These are phyloP conservation scores for Megalurothrips usitatus DNA, from an alignment of 2,888 invertebrate genomes.

Conservation along the genomic window DNA sequence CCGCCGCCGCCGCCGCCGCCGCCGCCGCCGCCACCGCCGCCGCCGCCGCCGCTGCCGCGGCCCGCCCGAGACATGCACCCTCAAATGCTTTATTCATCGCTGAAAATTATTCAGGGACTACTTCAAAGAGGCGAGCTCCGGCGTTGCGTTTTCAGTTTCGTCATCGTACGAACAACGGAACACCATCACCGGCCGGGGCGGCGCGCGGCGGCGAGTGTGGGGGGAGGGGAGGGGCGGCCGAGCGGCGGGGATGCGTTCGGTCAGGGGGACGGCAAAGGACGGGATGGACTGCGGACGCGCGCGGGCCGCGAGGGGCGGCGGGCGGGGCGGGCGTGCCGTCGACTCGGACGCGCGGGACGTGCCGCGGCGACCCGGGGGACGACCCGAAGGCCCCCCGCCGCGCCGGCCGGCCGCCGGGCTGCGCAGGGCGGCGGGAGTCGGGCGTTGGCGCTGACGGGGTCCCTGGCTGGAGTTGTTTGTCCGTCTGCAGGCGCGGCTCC, in stretches of 20 bases:
- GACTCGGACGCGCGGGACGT: background rate
- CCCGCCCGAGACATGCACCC: background rate
- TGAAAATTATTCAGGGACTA: conserved; percentile 28
- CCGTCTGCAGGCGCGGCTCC: too few relatives aligned
- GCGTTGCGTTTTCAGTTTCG: conserved; percentile 25
- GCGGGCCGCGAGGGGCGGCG: background rate
- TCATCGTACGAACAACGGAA: background rate
- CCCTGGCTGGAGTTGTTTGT: too few relatives aligned
- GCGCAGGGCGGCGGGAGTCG: too few relatives aligned
- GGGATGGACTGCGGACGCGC: background rate
- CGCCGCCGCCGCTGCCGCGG: background rate
- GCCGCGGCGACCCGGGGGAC: too few relatives aligned
- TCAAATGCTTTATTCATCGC: conserved; percentile 29
- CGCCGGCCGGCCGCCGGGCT: background rate
- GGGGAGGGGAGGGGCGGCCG: too few relatives aligned
- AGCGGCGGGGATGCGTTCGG: too few relatives aligned
- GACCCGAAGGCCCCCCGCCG: too few relatives aligned
- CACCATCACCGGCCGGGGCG: too few relatives aligned
- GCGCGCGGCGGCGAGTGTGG: too few relatives aligned
- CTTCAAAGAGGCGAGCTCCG: conserved; percentile 28
- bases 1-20: background rate
- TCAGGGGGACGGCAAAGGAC: too few relatives aligned
- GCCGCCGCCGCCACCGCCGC: background rate
- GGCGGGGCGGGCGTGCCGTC: background rate
- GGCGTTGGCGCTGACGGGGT: too few relatives aligned